Evolutionary conservation across 2,888 invertebrate species (phyloP).

Genomic region (Andricus quercusramuli): DNA sequence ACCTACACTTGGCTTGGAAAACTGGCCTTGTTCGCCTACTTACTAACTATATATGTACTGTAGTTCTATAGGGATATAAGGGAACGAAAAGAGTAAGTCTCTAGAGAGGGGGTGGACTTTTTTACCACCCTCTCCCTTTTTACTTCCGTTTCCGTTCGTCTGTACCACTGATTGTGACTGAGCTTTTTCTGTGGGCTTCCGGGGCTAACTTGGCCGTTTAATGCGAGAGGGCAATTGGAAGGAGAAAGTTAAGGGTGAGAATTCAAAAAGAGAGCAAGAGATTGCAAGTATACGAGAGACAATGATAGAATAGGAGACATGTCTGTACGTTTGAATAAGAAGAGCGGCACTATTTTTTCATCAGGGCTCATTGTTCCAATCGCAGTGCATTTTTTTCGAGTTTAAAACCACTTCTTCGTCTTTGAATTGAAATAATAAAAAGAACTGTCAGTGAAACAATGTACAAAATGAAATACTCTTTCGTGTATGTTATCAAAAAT

Average conservation of each 20-base stretch:
- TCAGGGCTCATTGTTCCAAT: neutral
- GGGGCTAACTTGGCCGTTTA: conserved; percentile 65
- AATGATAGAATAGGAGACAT: neutral
- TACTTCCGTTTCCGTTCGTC: conserved; percentile 42
- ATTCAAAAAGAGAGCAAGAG: conserved; percentile 15
- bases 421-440: neutral
- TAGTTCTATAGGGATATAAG: neutral
- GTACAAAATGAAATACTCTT: no score
- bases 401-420: neutral
- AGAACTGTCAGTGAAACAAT: no score
- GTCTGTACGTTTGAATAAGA: neutral
- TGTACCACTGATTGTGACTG: conserved; percentile 66
- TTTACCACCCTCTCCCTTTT: conserved; percentile 40
- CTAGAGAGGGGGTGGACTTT: conserved; percentile 28
- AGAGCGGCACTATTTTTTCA: neutral
- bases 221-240: conserved; percentile 29
- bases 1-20: conserved; percentile 51
- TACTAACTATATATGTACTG: neutral
- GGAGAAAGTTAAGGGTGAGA: conserved; percentile 17
- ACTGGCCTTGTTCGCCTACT: conserved; percentile 42
- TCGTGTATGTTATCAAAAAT: no score
- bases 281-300: neutral
- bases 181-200: conserved; percentile 61
- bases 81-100: conserved; percentile 22
- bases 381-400: neutral